Evolutionary conservation across 2,888 invertebrate genomes (phyloP).

Genomic region (Ophioninae sp.): DNA sequence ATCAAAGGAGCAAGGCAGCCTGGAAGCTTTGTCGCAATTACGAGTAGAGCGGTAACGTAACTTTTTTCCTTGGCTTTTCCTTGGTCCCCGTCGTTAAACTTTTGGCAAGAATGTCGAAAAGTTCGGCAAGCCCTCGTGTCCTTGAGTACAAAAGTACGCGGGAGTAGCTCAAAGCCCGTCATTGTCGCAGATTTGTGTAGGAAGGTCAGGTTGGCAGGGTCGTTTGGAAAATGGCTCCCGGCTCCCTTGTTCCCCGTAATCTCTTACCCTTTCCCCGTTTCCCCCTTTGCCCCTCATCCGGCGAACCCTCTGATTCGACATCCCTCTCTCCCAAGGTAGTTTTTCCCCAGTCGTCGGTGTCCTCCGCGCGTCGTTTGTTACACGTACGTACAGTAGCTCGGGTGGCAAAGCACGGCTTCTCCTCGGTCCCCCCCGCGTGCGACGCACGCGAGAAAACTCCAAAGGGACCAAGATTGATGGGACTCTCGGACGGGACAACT

Average conservation of each 20-base stretch:
- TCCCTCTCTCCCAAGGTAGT: slow-evolving; percentile 34
- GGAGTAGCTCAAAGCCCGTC: slow-evolving; percentile 2
- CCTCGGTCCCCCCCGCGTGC: slow-evolving; percentile 7
- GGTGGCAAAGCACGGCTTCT: slow-evolving; percentile 41
- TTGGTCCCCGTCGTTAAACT: no score
- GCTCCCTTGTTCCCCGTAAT: slow-evolving; percentile 26
- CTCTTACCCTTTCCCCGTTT: slow-evolving; percentile 9
- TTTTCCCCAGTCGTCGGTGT: not conserved
- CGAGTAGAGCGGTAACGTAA: not conserved
- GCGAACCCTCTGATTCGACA: not conserved
- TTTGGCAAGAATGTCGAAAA: not conserved
- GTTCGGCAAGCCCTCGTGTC: not conserved
- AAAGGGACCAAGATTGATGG: slow-evolving; percentile 71
- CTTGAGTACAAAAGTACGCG: not conserved
- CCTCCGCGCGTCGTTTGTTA: slow-evolving; percentile 41
- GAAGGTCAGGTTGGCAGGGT: not conserved
- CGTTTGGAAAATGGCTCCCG: slow-evolving; percentile 25
- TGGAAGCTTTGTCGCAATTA: no score
- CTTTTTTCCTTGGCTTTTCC: not conserved
- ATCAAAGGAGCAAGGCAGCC: no score
- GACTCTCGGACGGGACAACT: slow-evolving; percentile 66
- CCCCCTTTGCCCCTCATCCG: not conserved
- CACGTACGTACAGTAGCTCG: not conserved
- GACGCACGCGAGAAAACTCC: slow-evolving; percentile 66
- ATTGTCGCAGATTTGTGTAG: slow-evolving; percentile 4